Evolutionary conservation across 2,888 invertebrate genomes (phyloP).

Genomic region (Ennomos quercinarius): DNA sequence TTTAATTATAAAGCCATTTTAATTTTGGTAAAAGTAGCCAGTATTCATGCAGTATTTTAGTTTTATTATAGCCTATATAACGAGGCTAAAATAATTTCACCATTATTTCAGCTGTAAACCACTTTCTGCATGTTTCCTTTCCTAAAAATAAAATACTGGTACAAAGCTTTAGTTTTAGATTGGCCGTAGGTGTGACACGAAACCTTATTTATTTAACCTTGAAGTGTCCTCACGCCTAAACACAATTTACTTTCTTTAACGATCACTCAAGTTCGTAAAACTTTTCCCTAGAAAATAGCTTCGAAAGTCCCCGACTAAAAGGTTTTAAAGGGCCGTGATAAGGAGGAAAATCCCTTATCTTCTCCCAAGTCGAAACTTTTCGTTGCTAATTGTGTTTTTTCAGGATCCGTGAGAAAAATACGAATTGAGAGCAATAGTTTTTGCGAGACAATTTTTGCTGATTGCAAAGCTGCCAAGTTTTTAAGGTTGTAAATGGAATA

Average conservation of each 20-base stretch:
- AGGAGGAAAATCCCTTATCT: constrained; percentile 38
- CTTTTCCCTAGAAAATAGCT: constrained; percentile 29
- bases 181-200: too few relatives aligned
- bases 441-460: constrained; percentile 19
- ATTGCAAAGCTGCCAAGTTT: constrained; percentile 10
- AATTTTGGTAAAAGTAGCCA: too few relatives aligned
- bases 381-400: constrained; percentile 43
- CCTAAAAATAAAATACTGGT: too few relatives aligned
- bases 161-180: too few relatives aligned
- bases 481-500: not conserved
- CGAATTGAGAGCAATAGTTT: constrained; percentile 28
- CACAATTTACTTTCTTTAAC: constrained; percentile 24
- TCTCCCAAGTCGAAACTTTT: constrained; percentile 35
- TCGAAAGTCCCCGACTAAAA: constrained; percentile 33
- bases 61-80: too few relatives aligned
- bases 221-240: not conserved
- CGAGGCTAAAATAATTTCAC: too few relatives aligned
- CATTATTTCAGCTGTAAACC: too few relatives aligned
- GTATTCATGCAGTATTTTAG: too few relatives aligned
- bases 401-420: constrained; percentile 34
- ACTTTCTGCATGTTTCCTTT: too few relatives aligned
- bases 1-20: too few relatives aligned
- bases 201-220: not conserved
- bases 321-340: constrained; percentile 39
- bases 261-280: constrained; percentile 36